Evolutionary conservation across 2,797 vertebrate genomes (phyloP).

Genomic region (Cossypha polioptera): DNA sequence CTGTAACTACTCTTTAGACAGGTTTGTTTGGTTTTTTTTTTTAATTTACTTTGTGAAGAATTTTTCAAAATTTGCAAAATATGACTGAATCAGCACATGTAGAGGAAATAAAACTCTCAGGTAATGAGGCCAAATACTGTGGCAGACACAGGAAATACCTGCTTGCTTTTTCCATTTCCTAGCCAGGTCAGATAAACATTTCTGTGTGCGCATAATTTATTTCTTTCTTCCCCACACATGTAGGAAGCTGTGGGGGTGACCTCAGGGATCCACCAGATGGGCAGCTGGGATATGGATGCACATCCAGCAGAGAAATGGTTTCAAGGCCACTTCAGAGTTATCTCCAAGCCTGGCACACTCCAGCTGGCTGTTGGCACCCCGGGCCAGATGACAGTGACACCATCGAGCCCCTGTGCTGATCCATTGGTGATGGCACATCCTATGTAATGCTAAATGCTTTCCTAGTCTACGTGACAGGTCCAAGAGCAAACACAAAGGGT

Average conservation of each 20-base stretch:
- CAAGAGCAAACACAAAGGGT: conserved; percentile 68
- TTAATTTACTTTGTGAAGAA: background rate
- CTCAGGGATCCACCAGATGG: background rate
- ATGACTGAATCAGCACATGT: background rate
- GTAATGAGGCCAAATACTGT: background rate
- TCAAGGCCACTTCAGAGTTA: conserved; percentile 4
- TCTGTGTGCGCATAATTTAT: rapidly evolving
- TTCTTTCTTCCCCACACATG: background rate
- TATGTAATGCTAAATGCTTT: background rate
- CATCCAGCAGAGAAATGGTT: background rate
- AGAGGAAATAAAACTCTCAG: conserved; percentile 9
- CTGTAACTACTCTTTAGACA: background rate
- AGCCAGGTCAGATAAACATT: background rate
- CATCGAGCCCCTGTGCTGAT: background rate
- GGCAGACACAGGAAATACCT: background rate
- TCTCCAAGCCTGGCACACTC: background rate
- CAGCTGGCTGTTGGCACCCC: background rate
- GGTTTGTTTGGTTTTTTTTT: background rate
- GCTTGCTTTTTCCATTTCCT: background rate
- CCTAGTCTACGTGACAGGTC: conserved; percentile 64
- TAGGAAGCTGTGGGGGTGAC: conserved; percentile 11
- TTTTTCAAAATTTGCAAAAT: background rate
- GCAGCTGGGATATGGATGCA: background rate
- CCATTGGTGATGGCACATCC: background rate
- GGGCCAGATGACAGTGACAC: background rate